Evolutionary conservation across 2,797 vertebrate genomes (phyloP).

Genomic region (Lacerta bilineata): DNA sequence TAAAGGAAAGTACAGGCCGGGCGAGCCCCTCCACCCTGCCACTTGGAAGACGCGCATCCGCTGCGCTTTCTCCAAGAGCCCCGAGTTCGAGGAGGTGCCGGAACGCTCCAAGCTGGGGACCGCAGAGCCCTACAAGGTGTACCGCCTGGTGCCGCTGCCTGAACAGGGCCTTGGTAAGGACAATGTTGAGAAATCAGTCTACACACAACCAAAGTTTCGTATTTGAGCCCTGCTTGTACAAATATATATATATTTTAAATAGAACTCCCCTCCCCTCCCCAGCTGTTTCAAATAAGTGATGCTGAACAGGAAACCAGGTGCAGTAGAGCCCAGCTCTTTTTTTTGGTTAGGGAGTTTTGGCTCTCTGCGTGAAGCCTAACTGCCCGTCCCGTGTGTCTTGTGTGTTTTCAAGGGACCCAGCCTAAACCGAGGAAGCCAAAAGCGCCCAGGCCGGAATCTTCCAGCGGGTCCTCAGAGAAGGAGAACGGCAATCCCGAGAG

Average conservation of each 20-base stretch:
- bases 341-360: too few species aligned
- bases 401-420: neutral
- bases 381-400: fast-evolving
- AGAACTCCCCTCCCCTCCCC: too few species aligned
- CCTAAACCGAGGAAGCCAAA: neutral
- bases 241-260: too few species aligned
- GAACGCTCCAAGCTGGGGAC: slow-evolving; percentile 87
- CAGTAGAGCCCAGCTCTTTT: too few species aligned
- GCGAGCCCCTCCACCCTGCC: slow-evolving; percentile 79
- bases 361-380: neutral
- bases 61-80: slow-evolving; percentile 92
- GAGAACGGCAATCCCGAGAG: fast-evolving
- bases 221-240: too few species aligned
- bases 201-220: too few species aligned
- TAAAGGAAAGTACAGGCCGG: slow-evolving; percentile 84
- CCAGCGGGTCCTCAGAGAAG: neutral
- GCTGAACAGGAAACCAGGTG: too few species aligned
- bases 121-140: slow-evolving; percentile 93
- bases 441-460: neutral
- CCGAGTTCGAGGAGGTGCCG: slow-evolving; percentile 86
- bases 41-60: slow-evolving; percentile 92
- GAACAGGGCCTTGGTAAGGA: slow-evolving; percentile 75
- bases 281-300: too few species aligned
- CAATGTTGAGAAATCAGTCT: too few species aligned
- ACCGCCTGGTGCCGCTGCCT: slow-evolving; percentile 84